Conservation (phyloP, 2,113 vertebrate species). For the Brachyistius frenatus region DNA sequence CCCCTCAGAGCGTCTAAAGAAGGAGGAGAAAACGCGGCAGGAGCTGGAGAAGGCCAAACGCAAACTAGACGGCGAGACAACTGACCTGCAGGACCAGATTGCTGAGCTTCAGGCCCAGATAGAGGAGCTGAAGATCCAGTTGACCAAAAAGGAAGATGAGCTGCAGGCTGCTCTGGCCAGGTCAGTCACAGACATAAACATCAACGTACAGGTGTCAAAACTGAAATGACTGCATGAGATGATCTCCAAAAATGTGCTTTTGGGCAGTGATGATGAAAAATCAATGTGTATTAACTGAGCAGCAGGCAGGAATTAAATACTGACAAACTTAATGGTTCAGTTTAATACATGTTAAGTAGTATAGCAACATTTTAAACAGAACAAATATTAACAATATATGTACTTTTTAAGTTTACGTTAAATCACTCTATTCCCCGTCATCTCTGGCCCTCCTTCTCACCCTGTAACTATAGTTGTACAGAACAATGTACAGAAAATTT, state of each 20-base stretch:
- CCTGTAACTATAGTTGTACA: too few species aligned
- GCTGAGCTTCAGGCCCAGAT: conserved; percentile 96
- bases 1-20: conserved; percentile 92
- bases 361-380: too few species aligned
- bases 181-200: conserved; percentile 72
- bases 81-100: conserved; percentile 98
- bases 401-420: too few species aligned
- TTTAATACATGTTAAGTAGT: too few species aligned
- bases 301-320: too few species aligned
- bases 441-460: too few species aligned
- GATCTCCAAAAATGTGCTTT: neutral
- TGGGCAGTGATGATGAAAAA: too few species aligned
- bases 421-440: too few species aligned
- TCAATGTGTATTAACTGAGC: too few species aligned
- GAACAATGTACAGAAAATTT: too few species aligned
- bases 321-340: too few species aligned
- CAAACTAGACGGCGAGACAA: conserved; percentile 95
- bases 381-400: too few species aligned
- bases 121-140: conserved; percentile 94
- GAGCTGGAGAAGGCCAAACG: conserved; percentile 97
- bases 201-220: neutral
- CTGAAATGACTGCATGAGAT: neutral
- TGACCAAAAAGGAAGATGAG: conserved; percentile 97
- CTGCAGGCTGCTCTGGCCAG: conserved; percentile 92
- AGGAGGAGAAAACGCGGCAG: conserved; percentile 97